Percentiles rank a stretch among this genome's conserved stretches.
Evolutionary conservation across 2,888 invertebrate species (phyloP).

Genomic region (Nemapogon koenigi): DNA sequence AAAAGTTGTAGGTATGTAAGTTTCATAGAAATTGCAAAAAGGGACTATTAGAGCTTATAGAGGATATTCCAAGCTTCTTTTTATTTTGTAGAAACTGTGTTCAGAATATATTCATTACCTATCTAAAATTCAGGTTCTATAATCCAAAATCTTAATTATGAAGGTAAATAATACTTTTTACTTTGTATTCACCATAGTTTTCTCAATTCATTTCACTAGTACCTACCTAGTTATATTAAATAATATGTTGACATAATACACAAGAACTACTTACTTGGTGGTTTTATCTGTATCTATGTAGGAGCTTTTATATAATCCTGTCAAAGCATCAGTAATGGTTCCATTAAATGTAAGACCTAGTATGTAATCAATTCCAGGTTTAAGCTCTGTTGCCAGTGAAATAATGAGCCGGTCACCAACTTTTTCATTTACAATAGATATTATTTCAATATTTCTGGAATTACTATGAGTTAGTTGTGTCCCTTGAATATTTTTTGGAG

Average conservation of each 20-base stretch:
- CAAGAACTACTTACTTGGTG: slow-evolving; percentile 39
- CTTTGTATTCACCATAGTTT: no score
- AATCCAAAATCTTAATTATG: no score
- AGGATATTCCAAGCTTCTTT: no score
- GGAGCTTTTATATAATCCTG: slow-evolving; percentile 73
- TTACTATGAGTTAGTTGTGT: slow-evolving; percentile 46
- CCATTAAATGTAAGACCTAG: slow-evolving; percentile 63
- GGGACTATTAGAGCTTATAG: no score
- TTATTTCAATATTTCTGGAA: slow-evolving; percentile 37
- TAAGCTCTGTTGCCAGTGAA: slow-evolving; percentile 37
- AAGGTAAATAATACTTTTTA: no score
- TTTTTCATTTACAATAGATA: slow-evolving; percentile 28
- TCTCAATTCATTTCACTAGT: no score
- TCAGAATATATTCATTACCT: no score
- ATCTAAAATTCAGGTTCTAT: no score
- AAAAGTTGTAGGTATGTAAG: no score
- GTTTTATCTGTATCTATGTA: slow-evolving; percentile 55
- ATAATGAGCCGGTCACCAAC: slow-evolving; percentile 43
- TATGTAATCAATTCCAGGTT: slow-evolving; percentile 56
- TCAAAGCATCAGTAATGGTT: slow-evolving; percentile 62
- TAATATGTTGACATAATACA: neutral
- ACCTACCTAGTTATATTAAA: no score
- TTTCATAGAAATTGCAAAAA: no score
- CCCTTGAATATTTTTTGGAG: slow-evolving; percentile 9
- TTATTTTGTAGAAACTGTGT: no score